phyloP scores from a whole-genome alignment of 2,113 vertebrate species.

The Helogale parvula region DNA sequence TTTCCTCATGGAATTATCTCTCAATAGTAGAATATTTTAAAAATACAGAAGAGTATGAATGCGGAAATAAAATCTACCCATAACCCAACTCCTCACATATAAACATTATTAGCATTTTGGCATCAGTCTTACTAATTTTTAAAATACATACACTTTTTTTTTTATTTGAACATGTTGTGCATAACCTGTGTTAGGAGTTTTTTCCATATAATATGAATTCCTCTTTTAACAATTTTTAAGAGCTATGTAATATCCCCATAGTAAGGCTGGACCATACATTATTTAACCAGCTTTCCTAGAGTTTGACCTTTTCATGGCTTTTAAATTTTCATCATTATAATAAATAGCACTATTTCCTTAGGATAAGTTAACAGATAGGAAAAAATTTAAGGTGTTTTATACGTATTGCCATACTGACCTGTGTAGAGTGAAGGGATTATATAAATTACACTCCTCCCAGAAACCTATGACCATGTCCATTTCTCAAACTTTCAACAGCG shows the following conservation, averaged over 20 bases:
- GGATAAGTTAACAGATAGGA: background rate
- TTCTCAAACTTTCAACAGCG: background rate
- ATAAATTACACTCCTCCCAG: background rate
- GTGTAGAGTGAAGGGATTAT: background rate
- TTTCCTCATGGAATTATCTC: background rate
- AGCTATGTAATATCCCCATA: background rate
- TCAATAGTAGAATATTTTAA: background rate
- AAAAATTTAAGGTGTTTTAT: background rate
- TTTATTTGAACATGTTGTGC: background rate
- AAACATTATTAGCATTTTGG: background rate
- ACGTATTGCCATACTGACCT: background rate
- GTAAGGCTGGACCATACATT: background rate
- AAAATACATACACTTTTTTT: background rate
- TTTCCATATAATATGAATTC: background rate
- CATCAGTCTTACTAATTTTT: background rate
- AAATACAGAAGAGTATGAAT: background rate
- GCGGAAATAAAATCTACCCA: background rate
- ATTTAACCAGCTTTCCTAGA: background rate
- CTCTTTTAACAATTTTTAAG: background rate
- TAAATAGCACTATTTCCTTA: constrained; percentile 27
- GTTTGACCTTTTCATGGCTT: background rate
- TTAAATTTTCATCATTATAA: background rate
- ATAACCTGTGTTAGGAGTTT: background rate
- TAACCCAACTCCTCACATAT: background rate
- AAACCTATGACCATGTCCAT: background rate